phyloP scores from a whole-genome alignment of 2,797 vertebrate species.

The Esox masquinongy region DNA sequence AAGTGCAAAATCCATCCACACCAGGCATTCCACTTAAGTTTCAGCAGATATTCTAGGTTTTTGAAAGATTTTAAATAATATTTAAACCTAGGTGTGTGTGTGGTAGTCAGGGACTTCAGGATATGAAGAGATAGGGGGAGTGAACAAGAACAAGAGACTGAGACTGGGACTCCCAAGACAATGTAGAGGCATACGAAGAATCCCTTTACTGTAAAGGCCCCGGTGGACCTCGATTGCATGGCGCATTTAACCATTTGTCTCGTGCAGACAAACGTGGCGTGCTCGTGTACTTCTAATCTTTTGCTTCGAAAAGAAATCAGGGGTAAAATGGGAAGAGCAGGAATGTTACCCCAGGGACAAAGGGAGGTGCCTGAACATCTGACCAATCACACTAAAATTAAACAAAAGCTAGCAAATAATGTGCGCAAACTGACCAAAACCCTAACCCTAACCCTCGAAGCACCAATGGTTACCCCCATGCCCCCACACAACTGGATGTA shows the following conservation, averaged over 20 bases:
- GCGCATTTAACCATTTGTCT: neutral
- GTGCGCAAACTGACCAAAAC: too few relatives aligned
- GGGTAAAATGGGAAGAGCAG: too few relatives aligned
- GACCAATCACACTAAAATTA: too few relatives aligned
- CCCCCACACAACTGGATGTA: too few relatives aligned
- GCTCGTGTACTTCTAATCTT: too few relatives aligned
- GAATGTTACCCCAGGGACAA: too few relatives aligned
- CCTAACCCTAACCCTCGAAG: too few relatives aligned
- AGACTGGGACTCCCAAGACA: neutral
- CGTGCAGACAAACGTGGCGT: too few relatives aligned
- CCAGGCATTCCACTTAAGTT: neutral
- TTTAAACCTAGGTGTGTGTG: neutral
- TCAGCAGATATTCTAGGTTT: neutral
- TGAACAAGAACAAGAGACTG: neutral
- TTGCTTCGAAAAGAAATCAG: too few relatives aligned
- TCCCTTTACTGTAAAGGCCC: neutral
- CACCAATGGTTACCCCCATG: too few relatives aligned
- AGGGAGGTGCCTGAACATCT: too few relatives aligned
- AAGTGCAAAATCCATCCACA: neutral
- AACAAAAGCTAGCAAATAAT: too few relatives aligned
- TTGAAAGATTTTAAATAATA: neutral
- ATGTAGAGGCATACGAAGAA: neutral
- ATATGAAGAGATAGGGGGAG: neutral
- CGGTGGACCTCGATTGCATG: neutral
- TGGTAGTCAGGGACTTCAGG: neutral